These are phyloP conservation scores for Threskiornis aethiopicus DNA, from an alignment of 2,797 vertebrate species.

Conservation along the genomic window DNA sequence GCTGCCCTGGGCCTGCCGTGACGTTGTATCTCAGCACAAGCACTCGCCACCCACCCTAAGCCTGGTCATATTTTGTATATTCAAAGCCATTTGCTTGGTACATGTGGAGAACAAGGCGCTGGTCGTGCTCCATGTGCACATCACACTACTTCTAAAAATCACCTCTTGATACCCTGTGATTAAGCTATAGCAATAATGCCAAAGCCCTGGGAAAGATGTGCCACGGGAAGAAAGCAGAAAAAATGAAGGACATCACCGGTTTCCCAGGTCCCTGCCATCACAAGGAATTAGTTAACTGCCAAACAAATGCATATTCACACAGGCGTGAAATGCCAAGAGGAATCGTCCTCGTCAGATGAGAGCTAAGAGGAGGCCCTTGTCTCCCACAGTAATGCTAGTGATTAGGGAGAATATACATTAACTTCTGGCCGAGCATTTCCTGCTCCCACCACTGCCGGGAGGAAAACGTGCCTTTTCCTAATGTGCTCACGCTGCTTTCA, in stretches of 20 bases:
- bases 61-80: not conserved
- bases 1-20: not conserved
- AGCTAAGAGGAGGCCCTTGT: not conserved
- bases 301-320: not conserved
- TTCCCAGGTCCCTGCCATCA: not conserved
- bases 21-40: not conserved
- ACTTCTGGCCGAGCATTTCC: not conserved
- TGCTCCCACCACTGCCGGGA: not conserved
- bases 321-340: not conserved
- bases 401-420: not conserved
- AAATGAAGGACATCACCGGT: not conserved
- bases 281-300: not conserved
- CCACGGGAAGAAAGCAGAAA: not conserved
- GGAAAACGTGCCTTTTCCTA: not conserved
- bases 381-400: not conserved
- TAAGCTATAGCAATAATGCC: not conserved
- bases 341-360: not conserved
- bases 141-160: not conserved
- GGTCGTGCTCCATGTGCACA: not conserved
- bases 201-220: not conserved
- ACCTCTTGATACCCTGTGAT: not conserved
- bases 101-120: not conserved
- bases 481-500: not conserved
- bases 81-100: not conserved
- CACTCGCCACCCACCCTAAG: not conserved